Evolutionary conservation across 2,113 vertebrate genomes (phyloP), one percentile per base, ranked within the genome.

Genomic region (Platysternon megacephalum): DNA sequence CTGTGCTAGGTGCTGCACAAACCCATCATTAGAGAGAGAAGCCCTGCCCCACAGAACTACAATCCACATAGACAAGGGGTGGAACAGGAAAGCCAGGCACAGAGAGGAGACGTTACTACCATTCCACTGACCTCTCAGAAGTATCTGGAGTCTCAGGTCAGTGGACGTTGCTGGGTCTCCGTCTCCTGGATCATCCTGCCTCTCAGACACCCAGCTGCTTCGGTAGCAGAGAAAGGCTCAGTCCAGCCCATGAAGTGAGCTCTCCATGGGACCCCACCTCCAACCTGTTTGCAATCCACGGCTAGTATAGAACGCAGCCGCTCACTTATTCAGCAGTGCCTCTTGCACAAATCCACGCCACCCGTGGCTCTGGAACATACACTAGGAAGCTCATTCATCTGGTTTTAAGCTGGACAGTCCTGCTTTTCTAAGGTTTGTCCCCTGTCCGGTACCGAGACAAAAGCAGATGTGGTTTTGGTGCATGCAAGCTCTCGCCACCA

Each of bases 191-290:
- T 46, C 24, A 46, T 16, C 3, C 42, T 78, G 74, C 28, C 68
- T 72, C n/a, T 81, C 21, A 1, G 76, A 82, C 49, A 52, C 0
- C 1, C 0, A 44, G 22, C 8, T n/a, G 72, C 17, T 74, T 5
- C 1, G 52, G 78, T 79, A 56, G 44, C 48, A 83, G 24, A 51
- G 5, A 78, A 79, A 88, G 5, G 3, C 7, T 85, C 7, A 12
- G 32, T 0, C 10, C 79, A 19, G 17, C 5, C 9, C 11, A 49
- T 1, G 2, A 78, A 84, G 9, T 6, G 6, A 17, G 10, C 86
- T 44, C 26, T 21, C 65, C 39, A 29, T 74, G 19, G 0, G 0
- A 52, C 0, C 0, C 35, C 26, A 16, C 6, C 78, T 3, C 6
- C 42, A 53, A 46, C 10, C 16, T 35, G 12, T 5, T 6, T 51